Evolutionary conservation across 2,888 invertebrate genomes (phyloP), one percentile per base, ranked within the genome.

Genomic region (Scaptomyza tumidula): DNA sequence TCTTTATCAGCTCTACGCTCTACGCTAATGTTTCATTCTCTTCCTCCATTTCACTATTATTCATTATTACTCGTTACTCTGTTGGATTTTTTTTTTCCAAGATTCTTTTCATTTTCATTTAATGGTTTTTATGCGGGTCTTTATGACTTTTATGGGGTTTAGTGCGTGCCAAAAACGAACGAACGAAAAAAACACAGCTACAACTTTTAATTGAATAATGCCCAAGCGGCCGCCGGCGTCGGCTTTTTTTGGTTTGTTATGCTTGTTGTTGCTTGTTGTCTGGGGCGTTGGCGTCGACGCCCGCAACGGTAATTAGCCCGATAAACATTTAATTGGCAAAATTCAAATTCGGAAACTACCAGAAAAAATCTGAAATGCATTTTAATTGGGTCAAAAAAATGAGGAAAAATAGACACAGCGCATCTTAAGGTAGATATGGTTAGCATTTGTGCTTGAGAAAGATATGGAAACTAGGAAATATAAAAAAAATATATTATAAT

Each of bases 121-220:
- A 85, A 91, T 90, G 86, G 77, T 80, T 91, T 90, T 90, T 89
- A 91, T 91, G 89, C 81, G 88, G 86, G 85, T 76, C 89, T 91
- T 91, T 91, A 91, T 91, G 91, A 88, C 81, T 90, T 91, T 91
- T 91, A 91, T 90, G 87, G 84, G 86, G 90, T 89, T 91, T 89
- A 91, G 91, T 91, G 91, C 91, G 91, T 91, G 91, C 91, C 92
- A 90, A 90, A 90, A 90, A 86, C 80, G 86, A 68, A 68, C 54
- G 64, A 62, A 33, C 0, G 29, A 29, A 29, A 7, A 3, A 29
- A 29, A 24, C 1, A 43, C 24, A 24, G 2, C 41, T 64, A 63
- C 72, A 84, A 86, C 84, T 91, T 91, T 91, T 90, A 91, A 91
- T 91, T 91, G 91, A 91, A 91, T 90, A 83, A 87, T 89, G 81